These are phyloP conservation scores for Mimumesa dahlbomi DNA, from an alignment of 2,888 invertebrate genomes.

Conservation along the genomic window DNA sequence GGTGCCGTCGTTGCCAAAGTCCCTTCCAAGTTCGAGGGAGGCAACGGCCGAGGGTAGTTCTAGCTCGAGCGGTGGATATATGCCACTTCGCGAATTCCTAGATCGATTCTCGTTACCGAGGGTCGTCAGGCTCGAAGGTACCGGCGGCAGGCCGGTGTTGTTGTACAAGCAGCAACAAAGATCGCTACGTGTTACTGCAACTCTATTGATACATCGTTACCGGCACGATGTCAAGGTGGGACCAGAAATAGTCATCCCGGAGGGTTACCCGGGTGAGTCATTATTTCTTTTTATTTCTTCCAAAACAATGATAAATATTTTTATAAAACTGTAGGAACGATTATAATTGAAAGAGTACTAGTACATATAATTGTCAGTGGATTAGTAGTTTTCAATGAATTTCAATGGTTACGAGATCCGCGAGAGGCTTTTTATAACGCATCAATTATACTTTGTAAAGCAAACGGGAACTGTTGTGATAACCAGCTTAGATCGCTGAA, in stretches of 20 bases:
- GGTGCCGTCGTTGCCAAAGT: slow-evolving; percentile 73
- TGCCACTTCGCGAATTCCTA: slow-evolving; percentile 78
- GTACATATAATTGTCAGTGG: too few species aligned
- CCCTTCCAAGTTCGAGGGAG: slow-evolving; percentile 76
- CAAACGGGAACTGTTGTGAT: slow-evolving; percentile 66
- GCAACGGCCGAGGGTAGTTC: slow-evolving; percentile 77
- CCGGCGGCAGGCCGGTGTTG: slow-evolving; percentile 79
- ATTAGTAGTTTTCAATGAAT: slow-evolving; percentile 18
- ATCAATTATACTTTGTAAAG: slow-evolving; percentile 54
- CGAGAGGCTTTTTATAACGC: slow-evolving; percentile 44
- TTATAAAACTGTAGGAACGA: too few species aligned
- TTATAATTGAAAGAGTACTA: too few species aligned
- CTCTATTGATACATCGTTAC: slow-evolving; percentile 80
- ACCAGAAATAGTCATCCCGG: slow-evolving; percentile 81
- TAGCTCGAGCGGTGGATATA: slow-evolving; percentile 73
- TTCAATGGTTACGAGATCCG: slow-evolving; percentile 51
- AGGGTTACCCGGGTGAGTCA: slow-evolving; percentile 80
- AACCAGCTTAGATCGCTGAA: slow-evolving; percentile 59
- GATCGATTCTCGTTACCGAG: slow-evolving; percentile 80
- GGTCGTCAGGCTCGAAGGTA: slow-evolving; percentile 78
- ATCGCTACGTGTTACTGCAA: slow-evolving; percentile 74
- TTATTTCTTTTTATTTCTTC: neutral
- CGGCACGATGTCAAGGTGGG: slow-evolving; percentile 81
- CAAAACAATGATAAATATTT: too few species aligned
- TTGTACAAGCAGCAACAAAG: slow-evolving; percentile 75